These are phyloP conservation scores for Ursus arctos DNA, from an alignment of 2,113 vertebrate species.

Conservation along the genomic window DNA sequence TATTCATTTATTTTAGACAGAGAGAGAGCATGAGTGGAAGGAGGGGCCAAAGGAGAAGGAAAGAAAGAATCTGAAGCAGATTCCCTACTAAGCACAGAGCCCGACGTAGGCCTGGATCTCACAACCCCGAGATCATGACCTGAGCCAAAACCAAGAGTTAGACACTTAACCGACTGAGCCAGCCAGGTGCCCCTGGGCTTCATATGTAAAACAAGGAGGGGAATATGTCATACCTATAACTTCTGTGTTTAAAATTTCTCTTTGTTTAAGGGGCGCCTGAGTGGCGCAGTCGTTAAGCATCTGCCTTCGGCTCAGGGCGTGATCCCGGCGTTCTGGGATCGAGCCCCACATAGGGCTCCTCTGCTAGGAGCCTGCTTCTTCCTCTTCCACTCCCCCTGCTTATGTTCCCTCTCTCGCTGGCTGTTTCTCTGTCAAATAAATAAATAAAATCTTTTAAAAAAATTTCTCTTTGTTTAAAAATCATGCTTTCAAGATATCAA, in stretches of 20 bases:
- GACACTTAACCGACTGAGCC: background rate
- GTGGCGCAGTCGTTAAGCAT: no score
- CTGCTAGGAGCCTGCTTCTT: no score
- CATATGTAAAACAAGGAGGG: background rate
- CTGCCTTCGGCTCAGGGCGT: no score
- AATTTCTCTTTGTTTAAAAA: constrained; percentile 41
- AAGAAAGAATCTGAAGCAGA: background rate
- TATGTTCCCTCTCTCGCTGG: no score
- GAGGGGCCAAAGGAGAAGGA: background rate
- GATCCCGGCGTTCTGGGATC: no score
- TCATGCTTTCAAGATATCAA: background rate
- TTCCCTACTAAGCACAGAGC: background rate
- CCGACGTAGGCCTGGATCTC: background rate
- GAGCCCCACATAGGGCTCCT: no score
- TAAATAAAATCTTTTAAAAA: background rate
- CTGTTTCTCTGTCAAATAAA: no score
- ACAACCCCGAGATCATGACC: background rate
- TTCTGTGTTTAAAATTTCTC: background rate
- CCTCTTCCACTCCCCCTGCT: no score
- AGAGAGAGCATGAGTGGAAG: background rate
- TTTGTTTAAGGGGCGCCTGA: background rate
- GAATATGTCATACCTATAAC: background rate
- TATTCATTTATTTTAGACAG: background rate
- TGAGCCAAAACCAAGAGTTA: background rate
- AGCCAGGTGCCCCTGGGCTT: background rate